phyloP scores from a whole-genome alignment of 2,113 vertebrate species.

The Hylia prasina region DNA sequence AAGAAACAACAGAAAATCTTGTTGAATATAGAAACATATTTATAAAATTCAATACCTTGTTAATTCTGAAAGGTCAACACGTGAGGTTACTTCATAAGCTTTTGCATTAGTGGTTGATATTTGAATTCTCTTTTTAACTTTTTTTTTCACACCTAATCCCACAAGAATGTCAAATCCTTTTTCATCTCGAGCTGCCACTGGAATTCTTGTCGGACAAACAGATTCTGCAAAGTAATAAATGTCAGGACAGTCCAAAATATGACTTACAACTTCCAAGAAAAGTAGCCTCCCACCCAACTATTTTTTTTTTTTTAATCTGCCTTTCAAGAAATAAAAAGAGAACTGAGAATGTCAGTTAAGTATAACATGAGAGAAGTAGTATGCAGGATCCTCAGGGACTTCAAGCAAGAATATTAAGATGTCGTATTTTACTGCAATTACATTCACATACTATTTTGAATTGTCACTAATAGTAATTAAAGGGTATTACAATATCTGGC shows the following conservation, averaged over 20 bases:
- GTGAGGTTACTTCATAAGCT: conserved; percentile 88
- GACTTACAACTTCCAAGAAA: background rate
- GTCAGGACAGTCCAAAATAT: background rate
- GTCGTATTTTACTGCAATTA: background rate
- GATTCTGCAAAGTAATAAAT: conserved; percentile 80
- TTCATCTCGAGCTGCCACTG: conserved; percentile 88
- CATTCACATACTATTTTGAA: background rate
- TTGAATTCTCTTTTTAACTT: conserved; percentile 84
- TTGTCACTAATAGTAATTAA: background rate
- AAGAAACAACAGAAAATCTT: background rate
- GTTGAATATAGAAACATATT: background rate
- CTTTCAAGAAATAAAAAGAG: background rate
- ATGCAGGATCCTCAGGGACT: background rate
- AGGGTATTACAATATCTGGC: background rate
- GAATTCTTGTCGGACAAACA: conserved; percentile 90
- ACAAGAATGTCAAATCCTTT: conserved; percentile 96
- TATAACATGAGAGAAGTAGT: background rate
- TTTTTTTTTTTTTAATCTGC: background rate
- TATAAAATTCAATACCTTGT: conserved; percentile 80
- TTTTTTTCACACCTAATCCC: conserved; percentile 90
- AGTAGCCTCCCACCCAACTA: background rate
- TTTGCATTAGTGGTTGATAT: conserved; percentile 82
- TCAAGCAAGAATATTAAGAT: background rate
- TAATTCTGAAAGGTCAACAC: conserved; percentile 84
- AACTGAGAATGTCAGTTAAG: background rate